Percentiles rank a stretch among this genome's conserved stretches.
Evolutionary conservation across 2,888 invertebrate genomes (phyloP).

Genomic region (Caenorhabditis sp.): DNA sequence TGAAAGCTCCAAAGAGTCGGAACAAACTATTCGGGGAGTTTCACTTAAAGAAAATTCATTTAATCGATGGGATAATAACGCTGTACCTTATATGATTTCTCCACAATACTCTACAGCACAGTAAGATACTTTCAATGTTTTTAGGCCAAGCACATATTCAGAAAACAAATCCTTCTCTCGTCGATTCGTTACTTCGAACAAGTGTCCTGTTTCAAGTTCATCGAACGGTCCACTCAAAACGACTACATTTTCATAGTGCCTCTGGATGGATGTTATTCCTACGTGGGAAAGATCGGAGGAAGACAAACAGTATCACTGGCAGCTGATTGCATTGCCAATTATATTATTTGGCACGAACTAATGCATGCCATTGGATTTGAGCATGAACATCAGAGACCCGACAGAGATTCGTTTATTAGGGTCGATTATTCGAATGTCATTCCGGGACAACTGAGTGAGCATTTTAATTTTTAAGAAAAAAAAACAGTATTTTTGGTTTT

Average conservation of each 20-base stretch:
- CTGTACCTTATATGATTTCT: slow-evolving; percentile 67
- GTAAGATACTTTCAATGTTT: slow-evolving; percentile 46
- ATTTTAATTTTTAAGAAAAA: slow-evolving; percentile 1
- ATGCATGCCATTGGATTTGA: slow-evolving; percentile 72
- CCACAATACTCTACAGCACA: slow-evolving; percentile 65
- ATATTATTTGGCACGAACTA: slow-evolving; percentile 73
- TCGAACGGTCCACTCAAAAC: slow-evolving; percentile 60
- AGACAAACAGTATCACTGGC: slow-evolving; percentile 66
- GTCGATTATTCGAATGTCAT: slow-evolving; percentile 68
- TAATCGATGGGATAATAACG: slow-evolving; percentile 69
- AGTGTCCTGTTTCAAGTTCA: slow-evolving; percentile 71
- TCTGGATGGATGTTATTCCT: slow-evolving; percentile 74
- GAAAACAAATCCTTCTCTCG: slow-evolving; percentile 55
- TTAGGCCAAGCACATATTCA: slow-evolving; percentile 25
- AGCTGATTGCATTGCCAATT: slow-evolving; percentile 70
- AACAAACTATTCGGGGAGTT: slow-evolving; percentile 57
- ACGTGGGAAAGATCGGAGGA: slow-evolving; percentile 72
- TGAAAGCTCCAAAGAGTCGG: slow-evolving; percentile 36
- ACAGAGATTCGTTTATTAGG: slow-evolving; percentile 64
- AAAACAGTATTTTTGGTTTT: no score
- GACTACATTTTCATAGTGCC: slow-evolving; percentile 72
- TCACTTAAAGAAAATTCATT: slow-evolving; percentile 57
- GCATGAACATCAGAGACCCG: slow-evolving; percentile 74
- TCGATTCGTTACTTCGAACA: slow-evolving; percentile 66
- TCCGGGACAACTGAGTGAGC: slow-evolving; percentile 66